Evolutionary conservation across 2,113 vertebrate genomes (phyloP).

Genomic region (Leucoraja erinaceus): DNA sequence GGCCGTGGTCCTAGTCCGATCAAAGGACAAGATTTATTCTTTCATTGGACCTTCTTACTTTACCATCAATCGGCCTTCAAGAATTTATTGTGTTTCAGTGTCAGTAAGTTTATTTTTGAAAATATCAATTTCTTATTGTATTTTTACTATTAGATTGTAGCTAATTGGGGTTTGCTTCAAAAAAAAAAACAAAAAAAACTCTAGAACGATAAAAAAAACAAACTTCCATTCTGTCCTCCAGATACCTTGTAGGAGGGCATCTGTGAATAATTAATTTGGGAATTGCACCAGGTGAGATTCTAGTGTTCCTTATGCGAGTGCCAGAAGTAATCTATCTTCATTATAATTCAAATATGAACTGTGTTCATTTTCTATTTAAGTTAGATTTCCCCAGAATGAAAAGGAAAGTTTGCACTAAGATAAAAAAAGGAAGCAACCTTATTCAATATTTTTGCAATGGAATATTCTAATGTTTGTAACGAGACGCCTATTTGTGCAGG

Average conservation of each 20-base stretch:
- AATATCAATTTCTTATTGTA: not conserved
- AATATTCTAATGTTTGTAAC: too few relatives aligned
- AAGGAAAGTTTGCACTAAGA: not conserved
- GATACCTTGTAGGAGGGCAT: not conserved
- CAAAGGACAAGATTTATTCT: slow-evolving; percentile 18
- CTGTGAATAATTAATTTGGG: not conserved
- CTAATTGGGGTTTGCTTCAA: too few relatives aligned
- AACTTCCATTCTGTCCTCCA: not conserved
- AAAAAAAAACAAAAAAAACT: too few relatives aligned
- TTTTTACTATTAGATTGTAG: too few relatives aligned
- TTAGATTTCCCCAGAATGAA: not conserved
- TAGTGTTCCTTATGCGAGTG: not conserved
- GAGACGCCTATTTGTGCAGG: not conserved
- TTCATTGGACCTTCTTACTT: not conserved
- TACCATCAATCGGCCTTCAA: not conserved
- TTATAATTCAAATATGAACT: too few relatives aligned
- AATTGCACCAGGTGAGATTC: not conserved
- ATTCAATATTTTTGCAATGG: not conserved
- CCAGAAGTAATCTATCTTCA: not conserved
- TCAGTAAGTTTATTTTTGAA: not conserved
- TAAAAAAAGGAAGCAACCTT: not conserved
- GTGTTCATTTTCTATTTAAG: not conserved
- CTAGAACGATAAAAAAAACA: too few relatives aligned
- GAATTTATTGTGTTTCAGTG: not conserved
- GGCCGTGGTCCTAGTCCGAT: slow-evolving; percentile 16